Conservation (phyloP, 2,113 vertebrate species). For the Ptychochromis oligacanthus region DNA sequence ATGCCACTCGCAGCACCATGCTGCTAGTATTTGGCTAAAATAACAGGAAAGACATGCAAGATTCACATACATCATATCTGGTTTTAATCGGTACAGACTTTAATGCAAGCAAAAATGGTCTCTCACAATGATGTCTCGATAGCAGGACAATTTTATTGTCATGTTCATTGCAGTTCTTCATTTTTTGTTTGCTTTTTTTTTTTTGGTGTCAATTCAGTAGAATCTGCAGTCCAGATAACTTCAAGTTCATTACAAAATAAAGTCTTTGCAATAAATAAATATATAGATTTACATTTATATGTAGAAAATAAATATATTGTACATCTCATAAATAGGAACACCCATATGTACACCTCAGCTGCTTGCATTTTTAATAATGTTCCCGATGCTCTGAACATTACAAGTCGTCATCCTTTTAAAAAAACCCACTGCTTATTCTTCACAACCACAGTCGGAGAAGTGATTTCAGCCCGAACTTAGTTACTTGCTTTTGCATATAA, state of each 20-base stretch:
- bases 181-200: conserved; percentile 34
- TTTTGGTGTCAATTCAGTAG: conserved; percentile 81
- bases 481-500: conserved; percentile 60
- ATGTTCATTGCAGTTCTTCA: conserved; percentile 69
- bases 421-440: conserved; percentile 61
- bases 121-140: conserved; percentile 71
- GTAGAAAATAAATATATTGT: conserved; percentile 99
- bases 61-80: conserved; percentile 57
- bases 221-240: conserved; percentile 82
- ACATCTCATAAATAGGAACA: conserved; percentile 99
- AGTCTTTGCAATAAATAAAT: conserved; percentile 99
- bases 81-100: conserved; percentile 76
- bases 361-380: conserved; percentile 88
- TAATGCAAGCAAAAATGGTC: conserved; percentile 72
- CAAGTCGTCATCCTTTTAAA: conserved; percentile 77
- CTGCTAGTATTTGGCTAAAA: neutral
- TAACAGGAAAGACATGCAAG: conserved; percentile 33
- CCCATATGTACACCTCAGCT: conserved; percentile 94
- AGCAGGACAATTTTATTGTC: conserved; percentile 97
- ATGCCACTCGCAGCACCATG: too few relatives aligned
- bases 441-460: conserved; percentile 65
- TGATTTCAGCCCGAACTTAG: conserved; percentile 61
- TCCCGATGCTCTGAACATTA: conserved; percentile 80
- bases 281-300: conserved; percentile 99
- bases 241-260: conserved; percentile 87